Evolutionary conservation across 2,797 vertebrate genomes (phyloP).

Genomic region (Monodelphis domestica): DNA sequence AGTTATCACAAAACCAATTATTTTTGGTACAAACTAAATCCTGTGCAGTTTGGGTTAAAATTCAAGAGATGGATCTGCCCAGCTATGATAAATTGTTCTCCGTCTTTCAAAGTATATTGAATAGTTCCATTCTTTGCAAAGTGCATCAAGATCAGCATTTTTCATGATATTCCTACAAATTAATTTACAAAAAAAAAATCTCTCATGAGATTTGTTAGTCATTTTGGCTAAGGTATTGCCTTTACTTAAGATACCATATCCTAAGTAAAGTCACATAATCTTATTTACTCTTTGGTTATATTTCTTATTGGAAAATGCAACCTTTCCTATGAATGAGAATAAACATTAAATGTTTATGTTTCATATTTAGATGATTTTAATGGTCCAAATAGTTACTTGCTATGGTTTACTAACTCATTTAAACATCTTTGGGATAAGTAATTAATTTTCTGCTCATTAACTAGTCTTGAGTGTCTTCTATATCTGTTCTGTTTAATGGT

Average conservation of each 20-base stretch:
- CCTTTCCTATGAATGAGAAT: background rate
- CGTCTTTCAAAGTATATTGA: background rate
- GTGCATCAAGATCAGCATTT: constrained; percentile 21
- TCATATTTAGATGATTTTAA: constrained; percentile 17
- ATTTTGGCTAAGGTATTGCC: constrained; percentile 50
- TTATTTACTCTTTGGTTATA: background rate
- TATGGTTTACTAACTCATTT: background rate
- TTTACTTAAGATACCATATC: constrained; percentile 6
- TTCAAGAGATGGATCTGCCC: constrained; percentile 13
- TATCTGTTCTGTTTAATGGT: background rate
- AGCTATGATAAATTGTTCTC: background rate
- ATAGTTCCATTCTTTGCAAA: constrained; percentile 43
- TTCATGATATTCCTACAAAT: constrained; percentile 41
- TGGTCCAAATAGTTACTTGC: background rate
- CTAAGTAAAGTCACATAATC: constrained; percentile 43
- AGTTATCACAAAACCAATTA: background rate
- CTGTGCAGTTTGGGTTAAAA: constrained; percentile 17
- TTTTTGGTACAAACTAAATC: constrained; percentile 8
- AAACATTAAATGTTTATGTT: background rate
- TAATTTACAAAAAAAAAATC: constrained; percentile 28
- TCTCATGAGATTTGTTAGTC: constrained; percentile 23
- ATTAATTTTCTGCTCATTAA: background rate
- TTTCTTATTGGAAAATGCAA: background rate
- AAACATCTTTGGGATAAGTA: background rate
- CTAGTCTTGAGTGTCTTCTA: no score